Base-by-base conservation (phyloP, 2,113 vertebrate species). In the Engystomops pustulosus region DNA sequence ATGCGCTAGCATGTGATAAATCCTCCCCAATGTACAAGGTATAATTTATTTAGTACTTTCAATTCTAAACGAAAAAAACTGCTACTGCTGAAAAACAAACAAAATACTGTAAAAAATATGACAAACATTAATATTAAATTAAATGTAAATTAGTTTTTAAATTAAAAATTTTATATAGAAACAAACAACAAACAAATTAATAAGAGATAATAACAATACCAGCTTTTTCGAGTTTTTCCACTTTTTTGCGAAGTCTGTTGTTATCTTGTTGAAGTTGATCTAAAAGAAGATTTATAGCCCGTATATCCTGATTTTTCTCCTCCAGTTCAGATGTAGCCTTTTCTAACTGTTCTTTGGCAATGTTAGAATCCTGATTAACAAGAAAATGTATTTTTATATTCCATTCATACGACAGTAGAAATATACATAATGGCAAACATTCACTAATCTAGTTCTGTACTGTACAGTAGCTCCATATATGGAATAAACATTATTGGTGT, bases 221-320 rank as follows among this genome's bases (percentile, higher is more conserved):
- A 82, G n/a, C 36, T 41, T 81, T 84, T 78, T 79, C 25, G 20
- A 47, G 38, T 81, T 80, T 83, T 71, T 86, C 18, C 76, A 90
- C 60, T 41, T 84, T 49, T 70, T 49, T 81, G 47, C 12, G 60
- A n/a, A 90, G 72, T 58, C 79, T 68, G 0, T 71, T 41, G 85
- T 86, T 81, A 36, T 87, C 74, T 3, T 87, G 86, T 60, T 89
- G 86, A 71, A 89, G 69, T 0, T n/a, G 58, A 23, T 80, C 58
- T 38, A 89, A 84, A 11, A 89, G 62, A 3, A 36, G 68, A 70
- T 86, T 83, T 27, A 87, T 49, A n/a, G 77, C 53, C 53, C 47
- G 78, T 47, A 83, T 85, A 47, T 86, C 80, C 25, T 86, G 77
- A 0, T 44, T 65, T 23, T 74, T 80, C 11, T 71, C 83, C 23